Conservation (phyloP, 92 coral and sea anemone species). For the Porites lobata region DNA sequence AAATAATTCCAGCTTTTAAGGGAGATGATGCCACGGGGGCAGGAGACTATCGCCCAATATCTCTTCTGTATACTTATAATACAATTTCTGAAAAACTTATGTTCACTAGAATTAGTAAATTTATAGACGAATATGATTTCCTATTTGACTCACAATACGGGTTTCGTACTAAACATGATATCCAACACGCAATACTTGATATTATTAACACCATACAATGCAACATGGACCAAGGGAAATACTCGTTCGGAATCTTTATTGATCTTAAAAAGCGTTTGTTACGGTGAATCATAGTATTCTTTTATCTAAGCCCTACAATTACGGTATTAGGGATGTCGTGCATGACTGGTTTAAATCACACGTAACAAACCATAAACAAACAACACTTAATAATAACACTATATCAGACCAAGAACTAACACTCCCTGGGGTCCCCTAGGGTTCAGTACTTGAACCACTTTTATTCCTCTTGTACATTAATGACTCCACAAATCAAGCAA, state of each 20-base stretch:
- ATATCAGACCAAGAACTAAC: neutral
- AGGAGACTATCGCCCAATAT: conserved; percentile 13
- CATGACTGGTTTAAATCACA: conserved; percentile 6
- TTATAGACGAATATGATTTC: conserved; percentile 10
- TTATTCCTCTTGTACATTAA: neutral
- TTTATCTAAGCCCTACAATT: conserved; percentile 15
- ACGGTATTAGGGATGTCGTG: conserved; percentile 23
- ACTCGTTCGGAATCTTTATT: conserved; percentile 19
- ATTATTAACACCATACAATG: conserved; percentile 26
- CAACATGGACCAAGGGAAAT: conserved; percentile 37
- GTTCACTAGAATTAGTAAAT: neutral
- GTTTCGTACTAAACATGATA: conserved; percentile 16
- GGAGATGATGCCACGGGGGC: conserved; percentile 21
- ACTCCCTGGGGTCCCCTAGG: neutral
- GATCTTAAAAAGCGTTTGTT: conserved; percentile 53
- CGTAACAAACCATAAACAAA: neutral
- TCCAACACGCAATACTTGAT: conserved; percentile 44
- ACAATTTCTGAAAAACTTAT: conserved; percentile 22
- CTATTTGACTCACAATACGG: conserved; percentile 45
- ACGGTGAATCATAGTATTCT: conserved; percentile 28
- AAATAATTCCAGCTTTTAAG: conserved; percentile 54
- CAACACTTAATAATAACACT: neutral
- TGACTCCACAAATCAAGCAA: neutral
- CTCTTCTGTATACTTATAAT: conserved; percentile 2
- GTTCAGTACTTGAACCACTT: neutral